Conservation (phyloP, 2,888 invertebrate genomes). For the Microctonus hyperodae region DNA sequence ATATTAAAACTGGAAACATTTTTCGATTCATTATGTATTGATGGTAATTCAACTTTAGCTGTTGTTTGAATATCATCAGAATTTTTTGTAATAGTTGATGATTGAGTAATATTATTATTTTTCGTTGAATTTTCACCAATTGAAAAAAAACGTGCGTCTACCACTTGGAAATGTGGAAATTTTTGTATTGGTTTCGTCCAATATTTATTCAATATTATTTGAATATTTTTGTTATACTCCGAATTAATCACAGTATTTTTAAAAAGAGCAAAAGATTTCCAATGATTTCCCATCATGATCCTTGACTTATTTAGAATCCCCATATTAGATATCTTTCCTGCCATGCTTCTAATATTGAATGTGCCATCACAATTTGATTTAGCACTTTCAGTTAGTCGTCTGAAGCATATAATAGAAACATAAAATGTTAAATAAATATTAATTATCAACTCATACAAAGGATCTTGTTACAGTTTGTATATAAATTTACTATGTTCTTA, state of each 20-base stretch:
- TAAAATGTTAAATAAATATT: background rate
- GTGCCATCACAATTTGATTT: constrained; percentile 43
- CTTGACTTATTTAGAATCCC: constrained; percentile 46
- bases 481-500: no score
- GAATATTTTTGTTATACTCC: constrained; percentile 62
- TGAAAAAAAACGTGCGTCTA: constrained; percentile 48
- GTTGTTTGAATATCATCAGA: constrained; percentile 33
- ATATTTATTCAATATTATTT: constrained; percentile 64
- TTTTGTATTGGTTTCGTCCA: constrained; percentile 65
- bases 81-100: constrained; percentile 7
- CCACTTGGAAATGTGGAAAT: constrained; percentile 55
- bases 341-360: constrained; percentile 38
- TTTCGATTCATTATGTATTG: constrained; percentile 11
- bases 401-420: constrained; percentile 36
- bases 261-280: constrained; percentile 64
- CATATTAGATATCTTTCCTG: constrained; percentile 41
- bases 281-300: constrained; percentile 57
- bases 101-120: constrained; percentile 23
- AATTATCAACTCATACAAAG: no score
- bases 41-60: constrained; percentile 24
- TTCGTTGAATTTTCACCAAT: constrained; percentile 36
- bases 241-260: constrained; percentile 64
- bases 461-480: no score
- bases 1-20: constrained; percentile 6
- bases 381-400: constrained; percentile 46